These are phyloP conservation scores for Cylindroiulus punctatus DNA, from an alignment of 2,888 invertebrate genomes.

Conservation along the genomic window DNA sequence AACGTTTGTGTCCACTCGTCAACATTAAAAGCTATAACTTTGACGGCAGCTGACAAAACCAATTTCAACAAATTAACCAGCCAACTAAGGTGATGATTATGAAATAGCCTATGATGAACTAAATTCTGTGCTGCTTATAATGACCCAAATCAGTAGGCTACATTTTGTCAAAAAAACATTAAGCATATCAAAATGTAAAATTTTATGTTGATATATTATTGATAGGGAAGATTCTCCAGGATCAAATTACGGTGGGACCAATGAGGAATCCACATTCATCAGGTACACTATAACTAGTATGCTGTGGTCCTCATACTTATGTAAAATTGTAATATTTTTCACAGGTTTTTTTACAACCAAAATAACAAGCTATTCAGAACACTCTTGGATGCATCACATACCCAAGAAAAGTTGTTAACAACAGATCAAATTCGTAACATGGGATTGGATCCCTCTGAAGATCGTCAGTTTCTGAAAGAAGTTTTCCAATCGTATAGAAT, in stretches of 20 bases:
- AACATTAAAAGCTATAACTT: slow-evolving; percentile 64
- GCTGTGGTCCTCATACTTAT: background rate
- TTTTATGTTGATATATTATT: background rate
- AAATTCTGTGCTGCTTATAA: too few species aligned
- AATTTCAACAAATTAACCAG: slow-evolving; percentile 64
- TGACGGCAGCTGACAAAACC: slow-evolving; percentile 65
- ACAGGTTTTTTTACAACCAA: slow-evolving; percentile 66
- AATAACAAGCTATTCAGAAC: slow-evolving; percentile 66
- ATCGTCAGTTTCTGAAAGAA: slow-evolving; percentile 66
- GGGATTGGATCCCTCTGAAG: slow-evolving; percentile 66
- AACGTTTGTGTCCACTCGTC: slow-evolving; percentile 63
- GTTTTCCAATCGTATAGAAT: slow-evolving; percentile 67
- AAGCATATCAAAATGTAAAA: too few species aligned
- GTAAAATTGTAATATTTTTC: slow-evolving; percentile 4
- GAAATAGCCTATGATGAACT: background rate
- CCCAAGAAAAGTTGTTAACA: slow-evolving; percentile 65
- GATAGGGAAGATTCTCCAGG: background rate
- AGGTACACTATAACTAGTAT: background rate
- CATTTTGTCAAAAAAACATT: background rate
- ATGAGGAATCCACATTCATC: slow-evolving; percentile 54
- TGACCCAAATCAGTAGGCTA: background rate
- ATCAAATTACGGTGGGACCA: slow-evolving; percentile 22
- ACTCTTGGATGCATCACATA: slow-evolving; percentile 65
- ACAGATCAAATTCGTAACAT: slow-evolving; percentile 66
- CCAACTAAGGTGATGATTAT: slow-evolving; percentile 62